Conservation (phyloP, 2,888 invertebrate genomes). For the Deilephila elpenor region DNA sequence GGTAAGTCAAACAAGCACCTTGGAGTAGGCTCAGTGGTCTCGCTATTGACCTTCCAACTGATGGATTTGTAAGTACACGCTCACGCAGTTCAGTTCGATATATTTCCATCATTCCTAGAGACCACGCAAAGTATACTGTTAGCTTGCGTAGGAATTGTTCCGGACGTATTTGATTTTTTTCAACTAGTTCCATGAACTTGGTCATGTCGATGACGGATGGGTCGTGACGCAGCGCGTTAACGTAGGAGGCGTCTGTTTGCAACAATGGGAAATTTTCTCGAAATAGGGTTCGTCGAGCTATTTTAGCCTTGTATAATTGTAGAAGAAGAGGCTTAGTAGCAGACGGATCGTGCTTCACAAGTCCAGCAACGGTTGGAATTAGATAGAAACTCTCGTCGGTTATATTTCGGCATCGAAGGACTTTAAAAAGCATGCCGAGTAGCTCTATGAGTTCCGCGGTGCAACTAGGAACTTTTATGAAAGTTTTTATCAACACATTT, state of each 20-base stretch:
- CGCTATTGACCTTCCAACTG: slow-evolving; percentile 33
- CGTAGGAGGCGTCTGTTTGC: slow-evolving; percentile 56
- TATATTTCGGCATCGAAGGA: slow-evolving; percentile 45
- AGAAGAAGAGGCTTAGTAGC: slow-evolving; percentile 43
- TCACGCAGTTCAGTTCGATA: slow-evolving; percentile 37
- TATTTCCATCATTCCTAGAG: slow-evolving; percentile 52
- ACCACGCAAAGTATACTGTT: slow-evolving; percentile 60
- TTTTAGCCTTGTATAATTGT: slow-evolving; percentile 48
- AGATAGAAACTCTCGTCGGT: slow-evolving; percentile 38
- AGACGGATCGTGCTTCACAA: slow-evolving; percentile 42
- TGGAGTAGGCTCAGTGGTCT: slow-evolving; percentile 38
- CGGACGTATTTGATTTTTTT: slow-evolving; percentile 24
- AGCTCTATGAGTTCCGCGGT: slow-evolving; percentile 29
- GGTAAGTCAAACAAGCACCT: slow-evolving; percentile 36
- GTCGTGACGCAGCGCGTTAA: slow-evolving; percentile 65
- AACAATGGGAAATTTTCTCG: slow-evolving; percentile 52
- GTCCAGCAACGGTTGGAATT: slow-evolving; percentile 42
- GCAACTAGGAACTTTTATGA: slow-evolving; percentile 37
- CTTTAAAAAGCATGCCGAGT: slow-evolving; percentile 47
- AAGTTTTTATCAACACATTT: slow-evolving; percentile 42
- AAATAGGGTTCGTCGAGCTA: slow-evolving; percentile 58
- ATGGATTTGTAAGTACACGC: slow-evolving; percentile 30
- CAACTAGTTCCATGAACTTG: slow-evolving; percentile 44
- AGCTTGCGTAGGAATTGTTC: slow-evolving; percentile 54
- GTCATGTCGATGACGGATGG: slow-evolving; percentile 45